A percentile compares a stretch with the other conserved stretches of the same genome.
These are phyloP conservation scores for Hormaphis cornu DNA, from an alignment of 1,140 invertebrate species.

Conservation along the genomic window DNA sequence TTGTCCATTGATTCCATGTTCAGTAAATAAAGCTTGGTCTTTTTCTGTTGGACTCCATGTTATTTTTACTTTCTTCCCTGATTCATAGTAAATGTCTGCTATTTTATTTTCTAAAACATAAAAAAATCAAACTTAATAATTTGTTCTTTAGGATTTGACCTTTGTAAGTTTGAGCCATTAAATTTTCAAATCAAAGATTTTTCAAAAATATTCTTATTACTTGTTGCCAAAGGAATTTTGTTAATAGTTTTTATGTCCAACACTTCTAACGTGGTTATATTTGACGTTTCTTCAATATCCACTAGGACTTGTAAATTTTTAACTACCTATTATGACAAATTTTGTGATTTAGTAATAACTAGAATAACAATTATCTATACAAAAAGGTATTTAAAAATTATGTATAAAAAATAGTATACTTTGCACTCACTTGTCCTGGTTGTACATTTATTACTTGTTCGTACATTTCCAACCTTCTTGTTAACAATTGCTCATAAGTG, in stretches of 20 bases:
- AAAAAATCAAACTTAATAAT: too few species aligned
- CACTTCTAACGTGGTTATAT: slow-evolving; percentile 48
- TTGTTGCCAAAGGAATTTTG: slow-evolving; percentile 44
- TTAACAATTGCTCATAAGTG: slow-evolving; percentile 55
- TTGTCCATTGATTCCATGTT: slow-evolving; percentile 49
- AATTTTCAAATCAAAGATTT: too few species aligned
- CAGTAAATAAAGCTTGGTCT: slow-evolving; percentile 44
- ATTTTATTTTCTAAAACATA: slow-evolving; percentile 32
- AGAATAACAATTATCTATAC: too few species aligned
- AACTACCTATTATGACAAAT: slow-evolving; percentile 43
- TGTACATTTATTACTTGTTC: slow-evolving; percentile 53
- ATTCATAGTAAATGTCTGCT: slow-evolving; percentile 19
- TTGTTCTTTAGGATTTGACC: too few species aligned
- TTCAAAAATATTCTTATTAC: slow-evolving; percentile 22
- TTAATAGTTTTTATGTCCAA: slow-evolving; percentile 52
- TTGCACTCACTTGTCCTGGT: slow-evolving; percentile 44
- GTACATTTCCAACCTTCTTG: slow-evolving; percentile 49
- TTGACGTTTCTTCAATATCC: slow-evolving; percentile 49
- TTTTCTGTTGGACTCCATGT: slow-evolving; percentile 36
- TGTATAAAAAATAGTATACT: too few species aligned
- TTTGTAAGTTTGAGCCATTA: too few species aligned
- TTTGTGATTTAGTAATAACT: too few species aligned
- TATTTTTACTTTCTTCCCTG: slow-evolving; percentile 35
- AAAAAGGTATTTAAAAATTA: too few species aligned
- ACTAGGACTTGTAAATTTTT: slow-evolving; percentile 50